Evolutionary conservation across 2,888 invertebrate genomes (phyloP).

Genomic region (Stenodema calcarata): DNA sequence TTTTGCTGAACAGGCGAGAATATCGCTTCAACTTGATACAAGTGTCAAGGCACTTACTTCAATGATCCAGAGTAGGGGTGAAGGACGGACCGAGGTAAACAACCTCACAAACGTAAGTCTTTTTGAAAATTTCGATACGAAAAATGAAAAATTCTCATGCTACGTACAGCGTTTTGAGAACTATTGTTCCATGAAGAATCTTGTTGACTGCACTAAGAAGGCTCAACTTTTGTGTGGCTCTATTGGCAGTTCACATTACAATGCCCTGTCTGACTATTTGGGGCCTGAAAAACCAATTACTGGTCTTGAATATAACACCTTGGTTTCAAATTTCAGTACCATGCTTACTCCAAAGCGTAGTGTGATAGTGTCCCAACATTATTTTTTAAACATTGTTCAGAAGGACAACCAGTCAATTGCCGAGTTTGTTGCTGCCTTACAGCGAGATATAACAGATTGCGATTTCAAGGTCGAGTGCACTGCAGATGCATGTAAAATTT

Average conservation of each 20-base stretch:
- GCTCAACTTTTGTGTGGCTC: constrained; percentile 40
- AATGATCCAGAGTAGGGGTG: neutral
- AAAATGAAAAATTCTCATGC: constrained; percentile 3
- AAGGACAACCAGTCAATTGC: constrained; percentile 43
- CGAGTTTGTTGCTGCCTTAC: constrained; percentile 42
- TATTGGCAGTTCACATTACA: constrained; percentile 50
- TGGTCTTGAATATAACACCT: neutral
- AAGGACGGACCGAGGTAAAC: neutral
- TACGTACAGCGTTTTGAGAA: constrained; percentile 38
- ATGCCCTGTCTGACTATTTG: constrained; percentile 39
- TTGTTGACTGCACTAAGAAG: neutral
- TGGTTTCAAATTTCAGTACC: constrained; percentile 33
- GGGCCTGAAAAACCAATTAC: constrained; percentile 36
- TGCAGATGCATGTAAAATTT: neutral
- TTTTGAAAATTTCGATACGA: constrained; percentile 10
- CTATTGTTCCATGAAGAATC: constrained; percentile 14
- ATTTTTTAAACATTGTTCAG: constrained; percentile 44
- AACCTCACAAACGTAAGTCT: neutral
- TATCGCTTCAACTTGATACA: no score
- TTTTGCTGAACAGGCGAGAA: no score
- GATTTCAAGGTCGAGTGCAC: constrained; percentile 7
- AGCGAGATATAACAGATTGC: constrained; percentile 25
- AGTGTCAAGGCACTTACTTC: no score
- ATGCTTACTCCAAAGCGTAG: constrained; percentile 38
- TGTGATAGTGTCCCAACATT: constrained; percentile 49